Evolutionary conservation across 1,140 invertebrate genomes (phyloP).

Genomic region (Aphelinus atriplicis): DNA sequence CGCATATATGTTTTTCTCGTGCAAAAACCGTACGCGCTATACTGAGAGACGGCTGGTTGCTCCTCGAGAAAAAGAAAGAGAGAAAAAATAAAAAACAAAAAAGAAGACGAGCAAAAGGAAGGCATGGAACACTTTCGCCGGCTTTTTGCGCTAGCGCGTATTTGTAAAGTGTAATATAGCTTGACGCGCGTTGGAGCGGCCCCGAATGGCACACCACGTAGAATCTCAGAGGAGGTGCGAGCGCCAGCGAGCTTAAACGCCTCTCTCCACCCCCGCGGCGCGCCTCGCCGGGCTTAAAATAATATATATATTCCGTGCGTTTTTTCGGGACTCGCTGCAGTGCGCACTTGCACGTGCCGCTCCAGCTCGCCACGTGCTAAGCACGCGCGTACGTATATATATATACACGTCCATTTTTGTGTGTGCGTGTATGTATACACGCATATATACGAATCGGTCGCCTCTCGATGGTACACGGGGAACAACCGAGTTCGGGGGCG

Average conservation of each 20-base stretch:
- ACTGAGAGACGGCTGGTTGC: too few species aligned
- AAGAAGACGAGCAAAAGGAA: too few species aligned
- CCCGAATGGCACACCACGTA: conserved; percentile 40
- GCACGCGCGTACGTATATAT: conserved; percentile 52
- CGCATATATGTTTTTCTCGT: too few species aligned
- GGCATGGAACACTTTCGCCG: too few species aligned
- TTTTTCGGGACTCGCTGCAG: background rate
- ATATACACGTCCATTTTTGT: conserved; percentile 49
- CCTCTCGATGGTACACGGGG: too few species aligned
- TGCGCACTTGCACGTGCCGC: conserved; percentile 47
- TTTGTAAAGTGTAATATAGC: too few species aligned
- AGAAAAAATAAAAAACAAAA: too few species aligned
- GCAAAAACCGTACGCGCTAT: too few species aligned
- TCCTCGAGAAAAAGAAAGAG: too few species aligned
- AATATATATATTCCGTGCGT: conserved; percentile 54
- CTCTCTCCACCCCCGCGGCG: conserved; percentile 39
- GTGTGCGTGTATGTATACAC: background rate
- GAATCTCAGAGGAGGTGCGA: conserved; percentile 65
- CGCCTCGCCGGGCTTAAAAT: conserved; percentile 66
- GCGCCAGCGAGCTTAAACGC: conserved; percentile 37
- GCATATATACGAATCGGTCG: background rate
- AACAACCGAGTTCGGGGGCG: too few species aligned
- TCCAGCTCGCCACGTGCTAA: conserved; percentile 50
- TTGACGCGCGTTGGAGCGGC: too few species aligned
- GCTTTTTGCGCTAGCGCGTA: too few species aligned